Evolutionary conservation across 2,797 vertebrate species (phyloP).

Genomic region (Labeo calbasu): DNA sequence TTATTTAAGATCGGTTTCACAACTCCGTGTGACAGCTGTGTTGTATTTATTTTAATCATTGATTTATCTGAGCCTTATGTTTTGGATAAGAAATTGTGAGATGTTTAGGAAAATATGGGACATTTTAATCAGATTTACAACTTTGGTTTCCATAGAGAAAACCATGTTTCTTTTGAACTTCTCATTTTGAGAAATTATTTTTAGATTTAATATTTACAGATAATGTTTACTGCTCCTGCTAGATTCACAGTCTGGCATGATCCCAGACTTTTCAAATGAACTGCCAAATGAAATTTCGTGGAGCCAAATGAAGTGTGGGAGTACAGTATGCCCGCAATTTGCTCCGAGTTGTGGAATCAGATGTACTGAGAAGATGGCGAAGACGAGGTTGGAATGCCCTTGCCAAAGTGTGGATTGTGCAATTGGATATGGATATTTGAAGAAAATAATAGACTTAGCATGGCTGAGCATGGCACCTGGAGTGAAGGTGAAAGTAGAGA

Average conservation of each 20-base stretch:
- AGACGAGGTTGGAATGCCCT: constrained; percentile 1
- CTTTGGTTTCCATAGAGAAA: background rate
- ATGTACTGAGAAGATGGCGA: background rate
- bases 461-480: constrained; percentile 8
- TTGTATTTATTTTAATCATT: background rate
- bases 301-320: constrained; percentile 20
- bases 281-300: constrained; percentile 8
- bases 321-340: constrained; percentile 9
- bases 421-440: constrained; percentile 44
- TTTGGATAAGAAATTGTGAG: background rate
- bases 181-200: constrained; percentile 7
- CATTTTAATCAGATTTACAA: background rate
- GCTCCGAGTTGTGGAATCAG: background rate
- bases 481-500: constrained; percentile 57
- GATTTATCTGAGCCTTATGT: background rate
- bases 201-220: constrained; percentile 9
- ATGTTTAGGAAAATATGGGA: background rate
- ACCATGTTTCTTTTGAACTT: background rate
- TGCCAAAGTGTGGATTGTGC: constrained; percentile 27
- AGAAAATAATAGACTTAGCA: constrained; percentile 35
- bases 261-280: constrained; percentile 5
- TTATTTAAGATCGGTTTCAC: background rate
- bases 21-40: background rate
- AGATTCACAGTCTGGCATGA: constrained; percentile 16
- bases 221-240: constrained; percentile 4